Evolutionary conservation across 2,888 invertebrate genomes (phyloP).

Genomic region (Heliconius hortense): DNA sequence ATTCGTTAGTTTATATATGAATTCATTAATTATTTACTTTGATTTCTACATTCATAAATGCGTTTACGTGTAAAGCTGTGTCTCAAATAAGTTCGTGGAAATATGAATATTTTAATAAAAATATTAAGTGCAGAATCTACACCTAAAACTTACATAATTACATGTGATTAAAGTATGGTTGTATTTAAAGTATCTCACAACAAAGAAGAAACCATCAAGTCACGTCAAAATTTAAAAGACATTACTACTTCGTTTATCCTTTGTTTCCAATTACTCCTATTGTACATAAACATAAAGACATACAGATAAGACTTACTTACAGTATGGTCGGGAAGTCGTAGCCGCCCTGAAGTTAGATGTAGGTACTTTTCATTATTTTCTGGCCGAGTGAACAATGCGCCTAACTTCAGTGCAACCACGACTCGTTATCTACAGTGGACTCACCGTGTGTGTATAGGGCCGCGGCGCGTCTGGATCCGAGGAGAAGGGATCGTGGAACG

Average conservation of each 20-base stretch:
- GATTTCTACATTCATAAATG: no score
- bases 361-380: background rate
- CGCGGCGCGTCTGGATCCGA: constrained; percentile 90
- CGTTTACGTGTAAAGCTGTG: no score
- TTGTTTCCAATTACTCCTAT: no score
- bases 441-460: constrained; percentile 88
- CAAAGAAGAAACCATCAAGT: no score
- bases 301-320: background rate
- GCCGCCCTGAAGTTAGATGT: background rate
- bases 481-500: constrained; percentile 86
- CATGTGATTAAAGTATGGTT: background rate
- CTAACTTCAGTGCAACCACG: background rate
- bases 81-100: no score
- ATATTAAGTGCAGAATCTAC: no score
- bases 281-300: no score
- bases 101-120: no score
- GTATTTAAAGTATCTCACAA: background rate
- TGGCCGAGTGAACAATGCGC: background rate
- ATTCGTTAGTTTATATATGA: no score
- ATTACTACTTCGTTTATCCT: no score
- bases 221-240: no score
- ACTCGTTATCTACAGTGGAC: background rate
- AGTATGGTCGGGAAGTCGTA: background rate
- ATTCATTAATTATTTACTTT: no score
- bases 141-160: background rate